Evolutionary conservation across 2,888 invertebrate genomes (phyloP), one percentile per base, ranked within the genome.

Genomic region (Ophion ellenae): DNA sequence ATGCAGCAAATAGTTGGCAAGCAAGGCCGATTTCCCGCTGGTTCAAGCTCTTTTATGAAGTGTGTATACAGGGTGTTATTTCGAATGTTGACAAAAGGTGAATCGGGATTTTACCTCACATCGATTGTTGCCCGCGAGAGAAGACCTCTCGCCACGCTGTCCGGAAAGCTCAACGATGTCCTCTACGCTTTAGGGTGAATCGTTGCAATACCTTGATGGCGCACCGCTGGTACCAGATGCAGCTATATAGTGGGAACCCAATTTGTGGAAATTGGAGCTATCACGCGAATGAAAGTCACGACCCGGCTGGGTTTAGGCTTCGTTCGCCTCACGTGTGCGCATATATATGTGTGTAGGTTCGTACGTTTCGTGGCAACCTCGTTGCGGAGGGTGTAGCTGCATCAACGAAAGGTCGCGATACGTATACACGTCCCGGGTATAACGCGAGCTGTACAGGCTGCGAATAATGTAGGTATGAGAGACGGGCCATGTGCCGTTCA

Each of bases 221-320:
- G 24, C 17, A 61, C 73, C 59, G 32, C 53, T 53, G 71, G 53
- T 71, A 71, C 32, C 28, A 5, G 9, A 71, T 71, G 47, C 61
- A 53, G 53, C 61, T 45, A 40, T 3, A 69, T 53, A 53, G 53
- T 2, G 14, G 57, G 47, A 53, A 20, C 66, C 28, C 53, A 61
- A 74, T 74, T 63, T 61, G 40, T 61, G 61, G 74, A 74, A 74
- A 74, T 74, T 74, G 74, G 36, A 74, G 28, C 61, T 61, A 45
- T 74, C 74, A 45, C 61, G 61, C 61, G 74, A 61, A 74, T 45
- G 61, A 74, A 61, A 61, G 40, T 5, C 40, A 24, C 40, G 74
- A 74, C 61, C 61, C 61, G 45, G 74, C 40, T 63, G 40, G 61
- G 11, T 45, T 17, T 3, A 74, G 40, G 40, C 24, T 74, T 64